A percentile compares a stretch with the other conserved stretches of the same genome.
Conservation (phyloP, 2,888 invertebrate species). For the Odiellus spinosus region DNA sequence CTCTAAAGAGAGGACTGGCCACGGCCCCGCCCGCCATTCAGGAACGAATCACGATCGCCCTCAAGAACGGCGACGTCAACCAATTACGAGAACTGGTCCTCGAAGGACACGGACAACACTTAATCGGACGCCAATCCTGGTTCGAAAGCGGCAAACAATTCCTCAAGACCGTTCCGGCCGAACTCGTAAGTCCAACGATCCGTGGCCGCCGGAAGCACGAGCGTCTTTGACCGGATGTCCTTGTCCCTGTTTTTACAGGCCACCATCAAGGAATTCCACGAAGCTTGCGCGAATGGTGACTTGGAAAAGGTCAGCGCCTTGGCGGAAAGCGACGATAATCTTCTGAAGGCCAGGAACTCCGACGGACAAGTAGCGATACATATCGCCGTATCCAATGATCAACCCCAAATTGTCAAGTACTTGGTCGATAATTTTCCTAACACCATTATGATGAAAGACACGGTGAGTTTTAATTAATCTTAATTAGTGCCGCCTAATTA, state of each 20-base stretch:
- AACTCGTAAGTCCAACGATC: slow-evolving; percentile 10
- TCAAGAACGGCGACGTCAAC: slow-evolving; percentile 20
- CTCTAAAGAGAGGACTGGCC: slow-evolving; percentile 5
- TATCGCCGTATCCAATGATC: slow-evolving; percentile 17
- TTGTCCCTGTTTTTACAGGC: too few relatives aligned
- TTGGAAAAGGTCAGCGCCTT: slow-evolving; percentile 10
- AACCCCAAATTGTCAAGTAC: slow-evolving; percentile 17
- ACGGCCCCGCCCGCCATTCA: background rate
- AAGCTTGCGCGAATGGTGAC: slow-evolving; percentile 18
- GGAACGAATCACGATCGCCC: slow-evolving; percentile 11
- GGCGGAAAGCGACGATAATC: slow-evolving; percentile 11
- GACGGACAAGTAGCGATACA: slow-evolving; percentile 18
- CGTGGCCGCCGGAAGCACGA: too few relatives aligned
- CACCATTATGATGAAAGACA: background rate
- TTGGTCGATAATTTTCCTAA: slow-evolving; percentile 14
- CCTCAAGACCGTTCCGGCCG: slow-evolving; percentile 34
- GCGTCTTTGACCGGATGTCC: too few relatives aligned
- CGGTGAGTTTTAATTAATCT: background rate
- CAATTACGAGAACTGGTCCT: slow-evolving; percentile 19
- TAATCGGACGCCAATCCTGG: slow-evolving; percentile 24
- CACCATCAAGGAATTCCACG: too few relatives aligned
- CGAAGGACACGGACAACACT: slow-evolving; percentile 22
- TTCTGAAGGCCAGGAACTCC: slow-evolving; percentile 16
- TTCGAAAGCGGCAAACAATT: slow-evolving; percentile 71
- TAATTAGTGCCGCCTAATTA: background rate